These are phyloP conservation scores for Danaus chrysippus DNA, from an alignment of 2,888 invertebrate genomes.

Conservation along the genomic window DNA sequence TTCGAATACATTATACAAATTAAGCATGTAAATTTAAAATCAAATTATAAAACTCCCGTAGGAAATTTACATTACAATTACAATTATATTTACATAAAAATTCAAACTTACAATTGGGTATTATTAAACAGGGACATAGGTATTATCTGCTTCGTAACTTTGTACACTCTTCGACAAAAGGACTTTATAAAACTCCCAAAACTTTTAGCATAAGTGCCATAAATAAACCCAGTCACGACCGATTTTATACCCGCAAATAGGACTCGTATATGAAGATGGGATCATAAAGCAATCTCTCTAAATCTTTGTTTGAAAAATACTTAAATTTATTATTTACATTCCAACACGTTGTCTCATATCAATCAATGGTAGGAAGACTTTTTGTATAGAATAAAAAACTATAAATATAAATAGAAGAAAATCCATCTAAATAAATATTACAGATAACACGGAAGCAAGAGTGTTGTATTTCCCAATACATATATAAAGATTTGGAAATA, in stretches of 20 bases:
- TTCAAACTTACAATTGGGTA: constrained; percentile 14
- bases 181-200: constrained; percentile 14
- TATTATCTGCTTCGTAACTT: constrained; percentile 11
- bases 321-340: background rate
- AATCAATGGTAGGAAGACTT: no score
- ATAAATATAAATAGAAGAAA: no score
- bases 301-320: constrained; percentile 1
- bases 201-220: constrained; percentile 18
- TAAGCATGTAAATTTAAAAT: no score
- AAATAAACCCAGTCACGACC: constrained; percentile 13
- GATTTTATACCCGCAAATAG: constrained; percentile 2
- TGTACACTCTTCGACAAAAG: constrained; percentile 9
- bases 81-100: constrained; percentile 15
- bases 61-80: constrained; percentile 18
- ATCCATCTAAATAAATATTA: no score
- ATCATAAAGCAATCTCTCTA: background rate
- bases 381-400: no score
- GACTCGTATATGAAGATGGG: constrained; percentile 3
- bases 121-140: constrained; percentile 12
- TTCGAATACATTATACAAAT: no score
- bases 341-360: no score
- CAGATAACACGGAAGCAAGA: no score
- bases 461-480: no score
- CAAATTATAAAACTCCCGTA: constrained; percentile 10
- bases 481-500: no score